Conservation (phyloP, 2,888 invertebrate species). For the Campaea margaritaria region DNA sequence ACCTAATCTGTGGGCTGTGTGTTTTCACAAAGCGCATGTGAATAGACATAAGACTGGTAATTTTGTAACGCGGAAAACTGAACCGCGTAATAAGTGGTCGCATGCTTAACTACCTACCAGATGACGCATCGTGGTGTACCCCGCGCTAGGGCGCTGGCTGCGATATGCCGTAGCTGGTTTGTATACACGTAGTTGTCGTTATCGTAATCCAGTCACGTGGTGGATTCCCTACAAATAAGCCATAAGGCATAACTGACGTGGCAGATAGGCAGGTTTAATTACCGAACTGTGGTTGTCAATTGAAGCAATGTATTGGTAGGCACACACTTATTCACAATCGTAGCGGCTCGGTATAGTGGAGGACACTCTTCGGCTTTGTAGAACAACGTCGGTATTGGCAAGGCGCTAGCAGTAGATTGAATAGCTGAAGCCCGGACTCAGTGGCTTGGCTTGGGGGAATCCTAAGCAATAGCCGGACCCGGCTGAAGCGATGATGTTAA, state of each 20-base stretch:
- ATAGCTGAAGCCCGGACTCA: too few relatives aligned
- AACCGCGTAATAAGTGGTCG: slow-evolving; percentile 26
- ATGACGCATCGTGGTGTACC: slow-evolving; percentile 32
- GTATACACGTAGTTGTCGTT: slow-evolving; percentile 6
- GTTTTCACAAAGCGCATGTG: slow-evolving; percentile 28
- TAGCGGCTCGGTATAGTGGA: too few relatives aligned
- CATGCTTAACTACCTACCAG: slow-evolving; percentile 1
- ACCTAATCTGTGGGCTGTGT: slow-evolving; percentile 30
- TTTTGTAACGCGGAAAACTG: slow-evolving; percentile 54
- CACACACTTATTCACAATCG: too few relatives aligned
- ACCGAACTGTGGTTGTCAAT: too few relatives aligned
- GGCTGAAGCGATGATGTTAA: too few relatives aligned
- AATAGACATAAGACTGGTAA: slow-evolving; percentile 33
- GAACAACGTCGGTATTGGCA: neutral
- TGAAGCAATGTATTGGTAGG: neutral
- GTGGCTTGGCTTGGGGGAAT: too few relatives aligned
- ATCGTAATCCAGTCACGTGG: slow-evolving; percentile 23
- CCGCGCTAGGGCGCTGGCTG: slow-evolving; percentile 15
- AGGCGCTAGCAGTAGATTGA: too few relatives aligned
- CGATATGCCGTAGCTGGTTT: slow-evolving; percentile 6
- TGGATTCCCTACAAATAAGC: slow-evolving; percentile 10
- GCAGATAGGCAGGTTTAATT: too few relatives aligned
- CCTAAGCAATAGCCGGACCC: too few relatives aligned
- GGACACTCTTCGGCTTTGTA: too few relatives aligned
- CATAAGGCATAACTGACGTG: too few relatives aligned